phyloP scores from a whole-genome alignment of 1,140 invertebrate genomes.

The Tachypleus tridentatus region DNA sequence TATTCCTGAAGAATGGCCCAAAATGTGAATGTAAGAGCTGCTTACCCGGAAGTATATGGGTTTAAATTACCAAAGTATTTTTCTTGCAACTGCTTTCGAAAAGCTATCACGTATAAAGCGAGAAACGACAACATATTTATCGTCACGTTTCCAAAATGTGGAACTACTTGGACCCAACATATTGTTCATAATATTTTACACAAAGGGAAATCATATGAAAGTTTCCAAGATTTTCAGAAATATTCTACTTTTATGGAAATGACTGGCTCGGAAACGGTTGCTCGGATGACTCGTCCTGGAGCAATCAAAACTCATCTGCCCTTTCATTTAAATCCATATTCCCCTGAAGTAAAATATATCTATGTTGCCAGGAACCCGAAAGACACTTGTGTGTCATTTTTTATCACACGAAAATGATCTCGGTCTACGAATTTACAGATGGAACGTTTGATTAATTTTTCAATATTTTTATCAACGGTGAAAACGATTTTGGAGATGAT shows the following conservation, averaged over 20 bases:
- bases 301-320: constrained; percentile 59
- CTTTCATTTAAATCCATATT: constrained; percentile 48
- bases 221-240: background rate
- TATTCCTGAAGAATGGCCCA: background rate
- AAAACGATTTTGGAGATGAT: constrained; percentile 33
- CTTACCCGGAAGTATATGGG: background rate
- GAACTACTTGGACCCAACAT: constrained; percentile 19
- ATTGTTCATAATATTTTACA: constrained; percentile 11
- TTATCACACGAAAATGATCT: constrained; percentile 55
- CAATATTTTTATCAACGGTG: constrained; percentile 29
- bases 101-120: constrained; percentile 12
- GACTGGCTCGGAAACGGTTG: constrained; percentile 3
- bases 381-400: constrained; percentile 72
- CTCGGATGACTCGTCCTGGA: constrained; percentile 7
- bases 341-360: constrained; percentile 41
- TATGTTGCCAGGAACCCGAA: constrained; percentile 72
- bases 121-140: constrained; percentile 17
- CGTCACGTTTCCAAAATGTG: constrained; percentile 20
- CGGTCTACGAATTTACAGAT: constrained; percentile 7
- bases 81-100: constrained; percentile 10
- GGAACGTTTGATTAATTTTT: constrained; percentile 31
- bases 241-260: constrained; percentile 8
- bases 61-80: constrained; percentile 4
- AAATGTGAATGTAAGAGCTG: background rate
- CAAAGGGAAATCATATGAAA: constrained; percentile 9